Percentiles rank a stretch among this genome's conserved stretches.
These are phyloP conservation scores for Ephialtes manifestator DNA, from an alignment of 2,888 invertebrate species.

Conservation along the genomic window DNA sequence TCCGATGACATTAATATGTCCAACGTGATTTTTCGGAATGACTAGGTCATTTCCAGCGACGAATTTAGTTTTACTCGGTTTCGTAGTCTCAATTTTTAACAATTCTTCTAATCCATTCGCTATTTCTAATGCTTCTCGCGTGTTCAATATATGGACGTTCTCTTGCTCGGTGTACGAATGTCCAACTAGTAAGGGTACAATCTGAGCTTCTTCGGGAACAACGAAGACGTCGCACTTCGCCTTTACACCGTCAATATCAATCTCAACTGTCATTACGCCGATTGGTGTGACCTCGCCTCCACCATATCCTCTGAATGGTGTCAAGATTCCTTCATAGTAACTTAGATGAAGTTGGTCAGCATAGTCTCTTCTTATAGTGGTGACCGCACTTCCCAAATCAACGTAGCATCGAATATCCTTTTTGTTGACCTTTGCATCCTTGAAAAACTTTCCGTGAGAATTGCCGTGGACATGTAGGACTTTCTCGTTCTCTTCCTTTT, in stretches of 20 bases:
- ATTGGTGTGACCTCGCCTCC: constrained; percentile 4
- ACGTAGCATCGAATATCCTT: background rate
- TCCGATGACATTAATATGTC: constrained; percentile 60
- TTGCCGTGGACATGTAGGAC: constrained; percentile 1
- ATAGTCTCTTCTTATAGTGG: background rate
- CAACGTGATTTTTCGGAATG: constrained; percentile 65
- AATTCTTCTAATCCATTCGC: constrained; percentile 42
- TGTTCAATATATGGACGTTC: constrained; percentile 67
- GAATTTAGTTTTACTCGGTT: constrained; percentile 5
- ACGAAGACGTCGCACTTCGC: no score
- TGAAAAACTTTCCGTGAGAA: constrained; percentile 13
- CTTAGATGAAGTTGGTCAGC: background rate
- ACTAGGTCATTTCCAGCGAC: constrained; percentile 16
- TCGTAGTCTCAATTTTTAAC: constrained; percentile 11
- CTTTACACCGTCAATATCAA: no score
- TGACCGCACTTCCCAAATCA: constrained; percentile 1
- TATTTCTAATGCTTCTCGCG: constrained; percentile 57
- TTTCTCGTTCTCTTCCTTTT: background rate
- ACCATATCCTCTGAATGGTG: background rate
- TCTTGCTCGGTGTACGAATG: constrained; percentile 60
- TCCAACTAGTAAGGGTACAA: constrained; percentile 6
- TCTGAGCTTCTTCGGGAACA: constrained; percentile 12
- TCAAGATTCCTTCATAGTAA: background rate
- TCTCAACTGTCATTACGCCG: no score
- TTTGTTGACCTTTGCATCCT: background rate